These are phyloP conservation scores for Anolis sagrei DNA, from an alignment of 2,113 vertebrate species.

Conservation along the genomic window DNA sequence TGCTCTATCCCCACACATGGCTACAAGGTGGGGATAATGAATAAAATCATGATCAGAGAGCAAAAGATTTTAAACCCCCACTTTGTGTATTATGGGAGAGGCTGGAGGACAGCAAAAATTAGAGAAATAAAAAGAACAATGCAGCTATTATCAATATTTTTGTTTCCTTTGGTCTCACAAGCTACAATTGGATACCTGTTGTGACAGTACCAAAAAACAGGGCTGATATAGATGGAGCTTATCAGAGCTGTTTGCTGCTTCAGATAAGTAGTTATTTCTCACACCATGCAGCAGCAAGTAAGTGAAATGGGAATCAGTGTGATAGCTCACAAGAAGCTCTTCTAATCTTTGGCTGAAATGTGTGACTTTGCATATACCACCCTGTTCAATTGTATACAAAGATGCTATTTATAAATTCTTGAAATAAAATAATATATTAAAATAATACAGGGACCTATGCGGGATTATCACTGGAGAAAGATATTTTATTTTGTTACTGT, in stretches of 20 bases:
- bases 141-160: neutral
- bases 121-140: neutral
- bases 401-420: neutral
- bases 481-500: neutral
- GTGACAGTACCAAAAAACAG: neutral
- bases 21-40: neutral
- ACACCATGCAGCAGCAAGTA: neutral
- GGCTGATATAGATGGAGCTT: neutral
- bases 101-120: neutral
- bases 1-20: neutral
- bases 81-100: too few relatives aligned
- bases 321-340: neutral
- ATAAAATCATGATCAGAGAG: too few relatives aligned
- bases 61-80: too few relatives aligned
- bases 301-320: conserved; percentile 20
- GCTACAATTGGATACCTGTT: neutral
- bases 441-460: neutral
- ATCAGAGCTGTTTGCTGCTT: neutral
- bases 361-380: neutral
- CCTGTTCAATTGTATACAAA: neutral
- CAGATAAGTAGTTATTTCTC: neutral
- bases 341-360: neutral
- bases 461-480: too few relatives aligned
- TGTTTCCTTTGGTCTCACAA: neutral
- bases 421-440: neutral